Base-by-base conservation (phyloP, 2,888 invertebrate species). In the Chamaedrilus cognettii region DNA sequence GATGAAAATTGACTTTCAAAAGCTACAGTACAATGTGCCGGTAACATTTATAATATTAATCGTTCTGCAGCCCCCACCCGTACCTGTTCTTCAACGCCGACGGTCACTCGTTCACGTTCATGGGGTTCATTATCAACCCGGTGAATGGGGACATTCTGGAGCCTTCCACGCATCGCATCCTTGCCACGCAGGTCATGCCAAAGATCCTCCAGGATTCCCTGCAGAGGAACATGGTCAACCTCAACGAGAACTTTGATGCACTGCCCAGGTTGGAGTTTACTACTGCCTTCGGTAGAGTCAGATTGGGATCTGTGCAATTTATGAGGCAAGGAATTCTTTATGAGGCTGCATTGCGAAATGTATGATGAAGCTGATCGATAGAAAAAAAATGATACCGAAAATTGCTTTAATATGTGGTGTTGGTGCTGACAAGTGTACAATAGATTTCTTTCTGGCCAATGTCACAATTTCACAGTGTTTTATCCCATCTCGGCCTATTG, bases 61-160 rank as follows among this genome's bases (percentile, higher is more conserved):
- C n/a, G n/a, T n/a, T 31, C 15, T 74, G 42, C 74, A 81, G 80
- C 64, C 79, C 80, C 2, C 80, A 82, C 72, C 81, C 82, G 2
- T 82, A 79, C 72, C 71, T 81, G 32, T 80, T 82, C 70, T 80
- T 82, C 75, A 80, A 82, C 72, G 35, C 33, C 30, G 65, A 68
- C 57, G 69, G 73, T 4, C 64, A 75, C 35, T 74, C 79, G 15
- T 76, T 82, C 70, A 79, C 82, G 1, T 80, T 82, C 72, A 74
- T 82, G n/a, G 82, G 82, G 5, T 81, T 81, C 68, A 75, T 75
- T 66, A 75, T 80, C 50, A 74, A 78, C 3, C 61, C 69, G 32
- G 31, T 64, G 7, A 74, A 75, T 11, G 78, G 78, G 3, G 71
- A 78, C 65, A 64, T 82, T 51, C 64, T 80, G 28, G 80, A 81